Base-by-base conservation (phyloP, 2,888 invertebrate species). In the Synergus umbraculus region DNA sequence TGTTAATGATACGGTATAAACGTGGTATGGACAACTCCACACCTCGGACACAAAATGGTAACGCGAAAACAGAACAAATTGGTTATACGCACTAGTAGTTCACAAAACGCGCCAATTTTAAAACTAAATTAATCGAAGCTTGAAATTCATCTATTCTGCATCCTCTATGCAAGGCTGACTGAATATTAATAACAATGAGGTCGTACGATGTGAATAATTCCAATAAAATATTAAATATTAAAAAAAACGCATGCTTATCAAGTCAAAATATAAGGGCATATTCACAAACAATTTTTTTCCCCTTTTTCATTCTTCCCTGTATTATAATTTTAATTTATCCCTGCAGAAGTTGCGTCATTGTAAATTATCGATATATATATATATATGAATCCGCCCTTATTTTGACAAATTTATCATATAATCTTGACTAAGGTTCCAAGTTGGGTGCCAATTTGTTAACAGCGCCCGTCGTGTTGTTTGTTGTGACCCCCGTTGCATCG, bases 1-100 rank as follows among this genome's bases (percentile, higher is more conserved):
- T 83, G 84, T 84, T 84, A 84, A 84, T 84, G 82, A 84, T 81
- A 82, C 82, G 83, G 83, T 82, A 81, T 79, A 81, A 83, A 73
- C 37, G 73, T 54, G 73, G 49, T 73, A 49, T 73, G 73, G 73
- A 37, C 49, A 73, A 73, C 54, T 73, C 73, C 73, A 54, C 73
- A 73, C 73, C 73, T 73, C 46, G 73, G 54, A 22, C 54, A 49
- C 73, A 54, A 73, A 73, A 73, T 54, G 73, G 73, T 73, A 73
- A 49, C 73, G 46, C 29, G 37, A 54, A 73, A 73, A 73, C 49
- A 37, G 73, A 73, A 73, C 49, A 73, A 73, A 73, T 73, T 73
- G 73, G 54, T 73, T 73, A 29, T 29, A 73, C 46, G 73, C 54
- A 73, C 54, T 54, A 73, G 49, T 73, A 73, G 73, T 54, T 73